Evolutionary conservation across 2,888 invertebrate genomes (phyloP), one percentile per base, ranked within the genome.

Genomic region (Busseola fusca): DNA sequence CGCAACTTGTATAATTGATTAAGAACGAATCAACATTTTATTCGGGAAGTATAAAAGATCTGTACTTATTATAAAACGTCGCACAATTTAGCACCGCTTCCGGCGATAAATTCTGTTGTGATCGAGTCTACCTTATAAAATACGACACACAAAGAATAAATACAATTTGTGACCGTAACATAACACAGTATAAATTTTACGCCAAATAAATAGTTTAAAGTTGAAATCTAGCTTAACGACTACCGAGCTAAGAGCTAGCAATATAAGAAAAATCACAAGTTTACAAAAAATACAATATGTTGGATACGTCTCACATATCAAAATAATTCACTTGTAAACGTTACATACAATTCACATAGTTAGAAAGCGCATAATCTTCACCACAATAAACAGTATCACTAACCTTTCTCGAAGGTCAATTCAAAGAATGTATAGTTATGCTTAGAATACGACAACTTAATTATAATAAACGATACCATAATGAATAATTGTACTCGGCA

Each of bases 401-500:
- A 95, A 95, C 95, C 95, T 95, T 95, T 90, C 94, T 82, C 90
- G 92, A 95, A 95, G 95, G 95, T 95, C 94, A 95, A 95, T 95
- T 89, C 88, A 94, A 94, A 95, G 95, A 95, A 95, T 95, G 95
- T 95, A 94, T 94, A 93, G 94, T 94, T 95, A 94, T 91, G 93
- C 94, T 93, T 94, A 94, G 87, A 93, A 93, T 93, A 93, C 90
- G 90, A 92, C 88, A 92, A 94, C 93, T 93, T 93, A 94, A 93
- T 78, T 75, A 80, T 80, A 88, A 91, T 92, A 92, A 91, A 92
- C 89, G 89, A 91, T 90, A 91, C 88, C 87, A 90, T 90, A 90
- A 89, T 89, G 88, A 90, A 91, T 90, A 91, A 91, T 93, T 93
- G 93, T 93, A 94, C 93, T 93, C 92, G 92, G 92, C 91, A 90